Conservation (phyloP, 2,888 invertebrate genomes). For the Leptinotarsa haldemani region DNA sequence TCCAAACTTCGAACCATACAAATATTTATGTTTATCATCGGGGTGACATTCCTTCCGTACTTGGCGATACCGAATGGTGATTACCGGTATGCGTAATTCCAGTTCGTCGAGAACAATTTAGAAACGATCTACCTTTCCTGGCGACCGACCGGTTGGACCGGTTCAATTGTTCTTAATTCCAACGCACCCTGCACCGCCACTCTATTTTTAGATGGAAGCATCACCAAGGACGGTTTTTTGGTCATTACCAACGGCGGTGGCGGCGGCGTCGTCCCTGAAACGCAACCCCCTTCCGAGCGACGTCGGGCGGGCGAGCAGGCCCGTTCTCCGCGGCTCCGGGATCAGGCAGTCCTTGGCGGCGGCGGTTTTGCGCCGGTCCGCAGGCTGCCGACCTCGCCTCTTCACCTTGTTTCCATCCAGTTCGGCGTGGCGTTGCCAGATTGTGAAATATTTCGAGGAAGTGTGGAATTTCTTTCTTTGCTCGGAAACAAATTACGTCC, state of each 20-base stretch:
- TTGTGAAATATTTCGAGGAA: neutral
- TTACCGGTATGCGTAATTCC: too few relatives aligned
- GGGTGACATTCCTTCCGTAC: too few relatives aligned
- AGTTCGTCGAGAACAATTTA: too few relatives aligned
- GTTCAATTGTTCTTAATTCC: neutral
- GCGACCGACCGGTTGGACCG: neutral
- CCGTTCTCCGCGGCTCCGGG: constrained; percentile 34
- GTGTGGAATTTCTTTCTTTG: neutral
- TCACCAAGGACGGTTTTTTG: constrained; percentile 16
- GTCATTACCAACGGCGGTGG: constrained; percentile 11
- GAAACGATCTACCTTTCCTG: too few relatives aligned
- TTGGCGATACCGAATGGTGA: too few relatives aligned
- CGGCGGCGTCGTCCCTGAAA: constrained; percentile 7
- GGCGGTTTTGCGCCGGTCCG: constrained; percentile 36
- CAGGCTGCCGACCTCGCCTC: constrained; percentile 55
- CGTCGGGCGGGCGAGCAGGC: constrained; percentile 20
- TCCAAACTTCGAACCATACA: too few relatives aligned
- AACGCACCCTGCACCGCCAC: neutral
- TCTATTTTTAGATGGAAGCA: constrained; percentile 7
- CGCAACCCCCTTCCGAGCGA: neutral
- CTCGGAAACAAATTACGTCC: neutral
- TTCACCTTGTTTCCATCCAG: constrained; percentile 52
- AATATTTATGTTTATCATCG: too few relatives aligned
- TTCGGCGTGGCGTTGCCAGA: constrained; percentile 27
- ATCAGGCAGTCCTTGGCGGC: constrained; percentile 33